Conservation (phyloP, 1,140 invertebrate species). For the Zaprionus taronus region DNA sequence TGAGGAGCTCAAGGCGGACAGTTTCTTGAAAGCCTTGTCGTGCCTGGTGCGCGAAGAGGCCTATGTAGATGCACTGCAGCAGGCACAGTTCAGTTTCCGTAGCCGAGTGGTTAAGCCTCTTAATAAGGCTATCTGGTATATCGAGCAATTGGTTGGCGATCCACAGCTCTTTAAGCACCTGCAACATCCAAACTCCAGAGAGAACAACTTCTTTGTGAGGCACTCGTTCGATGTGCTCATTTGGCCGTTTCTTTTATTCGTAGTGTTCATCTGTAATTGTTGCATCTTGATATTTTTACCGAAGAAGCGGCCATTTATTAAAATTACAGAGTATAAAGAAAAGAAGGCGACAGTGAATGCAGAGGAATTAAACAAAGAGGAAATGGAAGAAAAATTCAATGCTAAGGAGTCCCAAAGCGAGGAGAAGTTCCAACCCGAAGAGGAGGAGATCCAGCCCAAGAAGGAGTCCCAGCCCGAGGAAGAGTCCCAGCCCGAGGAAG, state of each 20-base stretch:
- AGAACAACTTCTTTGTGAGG: conserved; percentile 38
- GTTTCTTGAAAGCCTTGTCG: conserved; percentile 22
- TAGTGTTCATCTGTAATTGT: conserved; percentile 20
- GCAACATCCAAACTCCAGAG: background rate
- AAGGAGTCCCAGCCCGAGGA: too few relatives aligned
- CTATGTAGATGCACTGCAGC: conserved; percentile 14
- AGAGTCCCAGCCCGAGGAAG: too few relatives aligned
- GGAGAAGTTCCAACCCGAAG: too few relatives aligned
- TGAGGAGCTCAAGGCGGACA: background rate
- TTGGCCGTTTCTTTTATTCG: conserved; percentile 11
- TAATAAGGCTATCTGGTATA: conserved; percentile 87
- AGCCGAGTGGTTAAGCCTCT: conserved; percentile 85
- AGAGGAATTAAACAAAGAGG: too few relatives aligned
- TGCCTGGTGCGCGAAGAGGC: conserved; percentile 20
- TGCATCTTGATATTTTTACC: background rate
- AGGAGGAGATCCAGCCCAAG: too few relatives aligned
- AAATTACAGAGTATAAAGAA: background rate
- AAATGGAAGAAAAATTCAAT: too few relatives aligned
- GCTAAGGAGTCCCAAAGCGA: too few relatives aligned
- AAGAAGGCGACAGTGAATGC: too few relatives aligned
- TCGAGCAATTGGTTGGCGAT: conserved; percentile 85
- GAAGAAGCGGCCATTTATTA: background rate
- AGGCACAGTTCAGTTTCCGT: conserved; percentile 84
- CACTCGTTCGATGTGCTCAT: conserved; percentile 61
- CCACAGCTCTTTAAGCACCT: conserved; percentile 53